phyloP scores from a whole-genome alignment of 1,140 invertebrate genomes.

The Drosophila melanica region DNA sequence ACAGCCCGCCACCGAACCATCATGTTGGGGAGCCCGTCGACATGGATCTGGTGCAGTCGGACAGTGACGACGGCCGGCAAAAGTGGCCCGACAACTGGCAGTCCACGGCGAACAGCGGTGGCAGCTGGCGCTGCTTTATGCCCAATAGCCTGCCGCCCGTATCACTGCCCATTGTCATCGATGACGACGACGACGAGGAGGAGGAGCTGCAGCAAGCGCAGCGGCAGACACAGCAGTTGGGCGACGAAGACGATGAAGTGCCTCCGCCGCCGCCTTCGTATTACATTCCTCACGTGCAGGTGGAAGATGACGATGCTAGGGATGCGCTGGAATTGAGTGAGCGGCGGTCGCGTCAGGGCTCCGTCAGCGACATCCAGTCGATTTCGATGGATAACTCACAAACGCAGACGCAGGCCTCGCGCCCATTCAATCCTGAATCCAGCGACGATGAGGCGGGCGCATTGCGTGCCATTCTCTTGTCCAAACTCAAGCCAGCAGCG shows the following conservation, averaged over 20 bases:
- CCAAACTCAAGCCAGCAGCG: constrained; percentile 47
- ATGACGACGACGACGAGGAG: constrained; percentile 55
- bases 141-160: constrained; percentile 57
- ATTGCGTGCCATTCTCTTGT: constrained; percentile 68
- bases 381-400: constrained; percentile 71
- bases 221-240: background rate
- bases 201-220: constrained; percentile 2
- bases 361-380: constrained; percentile 57
- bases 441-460: constrained; percentile 76
- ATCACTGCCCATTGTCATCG: constrained; percentile 65
- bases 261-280: constrained; percentile 66
- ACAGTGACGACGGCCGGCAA: constrained; percentile 65
- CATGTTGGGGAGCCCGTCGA: constrained; percentile 66
- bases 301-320: constrained; percentile 67
- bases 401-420: constrained; percentile 25
- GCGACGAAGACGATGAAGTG: constrained; percentile 53
- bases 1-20: constrained; percentile 29
- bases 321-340: constrained; percentile 59
- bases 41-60: constrained; percentile 78
- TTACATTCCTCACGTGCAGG: constrained; percentile 61
- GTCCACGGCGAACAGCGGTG: constrained; percentile 29
- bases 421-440: constrained; percentile 33
- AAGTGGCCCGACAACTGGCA: constrained; percentile 52
- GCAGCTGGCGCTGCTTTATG: constrained; percentile 59
- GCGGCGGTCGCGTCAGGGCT: constrained; percentile 50